These are phyloP conservation scores for Mobula birostris DNA, from an alignment of 2,113 vertebrate species.

Conservation along the genomic window DNA sequence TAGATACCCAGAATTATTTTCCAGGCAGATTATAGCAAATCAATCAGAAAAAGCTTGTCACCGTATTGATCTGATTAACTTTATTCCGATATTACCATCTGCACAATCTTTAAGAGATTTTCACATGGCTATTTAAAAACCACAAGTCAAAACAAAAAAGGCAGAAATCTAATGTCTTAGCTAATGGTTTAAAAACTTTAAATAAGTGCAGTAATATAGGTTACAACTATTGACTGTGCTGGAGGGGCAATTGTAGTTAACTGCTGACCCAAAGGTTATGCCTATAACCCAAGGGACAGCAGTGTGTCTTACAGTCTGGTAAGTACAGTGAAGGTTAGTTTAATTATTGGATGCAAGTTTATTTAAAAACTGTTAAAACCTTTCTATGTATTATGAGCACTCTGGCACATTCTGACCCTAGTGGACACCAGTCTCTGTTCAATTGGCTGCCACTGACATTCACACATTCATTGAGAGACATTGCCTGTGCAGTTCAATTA, in stretches of 20 bases:
- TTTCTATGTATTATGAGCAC: neutral
- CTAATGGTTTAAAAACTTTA: neutral
- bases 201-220: neutral
- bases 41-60: neutral
- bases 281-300: neutral
- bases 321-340: conserved; percentile 15
- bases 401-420: neutral
- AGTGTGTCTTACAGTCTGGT: neutral
- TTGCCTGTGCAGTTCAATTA: neutral
- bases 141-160: too few species aligned
- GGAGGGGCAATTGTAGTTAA: neutral
- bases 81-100: neutral
- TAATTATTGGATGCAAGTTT: conserved; percentile 11
- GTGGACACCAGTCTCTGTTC: neutral
- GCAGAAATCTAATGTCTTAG: neutral
- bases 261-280: neutral
- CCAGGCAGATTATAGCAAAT: neutral
- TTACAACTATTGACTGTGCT: conserved; percentile 20
- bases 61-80: neutral
- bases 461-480: neutral
- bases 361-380: conserved; percentile 7
- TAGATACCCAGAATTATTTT: neutral
- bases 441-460: neutral
- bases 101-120: neutral
- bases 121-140: neutral